A percentile compares a stretch with the other conserved stretches of the same genome.
Conservation (phyloP, 2,888 invertebrate species). For the Drosophila imparisetae region DNA sequence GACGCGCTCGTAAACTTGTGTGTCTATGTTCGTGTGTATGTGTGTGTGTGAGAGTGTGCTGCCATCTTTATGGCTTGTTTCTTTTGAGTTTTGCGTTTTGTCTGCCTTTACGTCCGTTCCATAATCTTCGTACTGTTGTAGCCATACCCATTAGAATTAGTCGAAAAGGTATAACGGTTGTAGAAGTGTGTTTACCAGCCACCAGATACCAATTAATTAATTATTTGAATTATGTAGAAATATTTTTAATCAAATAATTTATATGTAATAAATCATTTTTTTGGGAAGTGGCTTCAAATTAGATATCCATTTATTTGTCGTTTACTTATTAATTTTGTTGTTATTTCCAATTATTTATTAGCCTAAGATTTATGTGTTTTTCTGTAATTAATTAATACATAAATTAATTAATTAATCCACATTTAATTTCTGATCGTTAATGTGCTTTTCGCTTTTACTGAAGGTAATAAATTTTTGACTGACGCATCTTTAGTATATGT, state of each 20-base stretch:
- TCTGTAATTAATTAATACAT: background rate
- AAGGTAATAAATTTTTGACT: background rate
- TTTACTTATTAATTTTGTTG: too few relatives aligned
- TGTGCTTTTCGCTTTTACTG: too few relatives aligned
- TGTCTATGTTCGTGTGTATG: constrained; percentile 3
- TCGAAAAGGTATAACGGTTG: background rate
- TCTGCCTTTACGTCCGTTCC: constrained; percentile 48
- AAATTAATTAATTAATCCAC: background rate
- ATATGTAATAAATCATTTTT: background rate
- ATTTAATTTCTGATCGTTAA: background rate
- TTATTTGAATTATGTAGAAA: background rate
- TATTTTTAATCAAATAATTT: background rate
- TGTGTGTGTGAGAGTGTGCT: constrained; percentile 23
- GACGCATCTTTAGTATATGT: background rate
- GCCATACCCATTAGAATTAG: background rate
- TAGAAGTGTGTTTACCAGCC: background rate
- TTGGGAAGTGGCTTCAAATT: background rate
- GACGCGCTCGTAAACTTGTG: constrained; percentile 64
- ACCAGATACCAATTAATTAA: background rate
- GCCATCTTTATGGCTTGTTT: constrained; percentile 71
- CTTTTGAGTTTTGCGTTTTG: constrained; percentile 60
- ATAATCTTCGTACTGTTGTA: constrained; percentile 16
- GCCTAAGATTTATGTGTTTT: background rate
- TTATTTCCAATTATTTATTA: background rate
- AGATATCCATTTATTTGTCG: background rate